Evolutionary conservation across 2,888 invertebrate genomes (phyloP).

Genomic region (Prenolepis imparis): DNA sequence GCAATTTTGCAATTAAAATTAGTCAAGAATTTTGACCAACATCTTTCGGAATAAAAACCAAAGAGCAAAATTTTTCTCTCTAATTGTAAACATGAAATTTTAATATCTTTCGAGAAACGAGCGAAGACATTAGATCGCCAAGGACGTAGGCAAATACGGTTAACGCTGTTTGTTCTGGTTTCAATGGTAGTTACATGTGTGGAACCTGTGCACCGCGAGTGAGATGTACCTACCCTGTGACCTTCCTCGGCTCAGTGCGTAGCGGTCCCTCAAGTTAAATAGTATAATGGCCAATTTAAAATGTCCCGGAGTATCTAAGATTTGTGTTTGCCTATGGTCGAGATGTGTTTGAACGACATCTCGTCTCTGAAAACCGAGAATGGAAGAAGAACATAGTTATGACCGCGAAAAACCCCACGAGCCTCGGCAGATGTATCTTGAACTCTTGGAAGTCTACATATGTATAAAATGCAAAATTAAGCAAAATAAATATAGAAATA

Average conservation of each 20-base stretch:
- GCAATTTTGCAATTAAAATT: neutral
- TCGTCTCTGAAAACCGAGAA: conserved; percentile 72
- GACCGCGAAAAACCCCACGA: conserved; percentile 74
- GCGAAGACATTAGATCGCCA: conserved; percentile 81
- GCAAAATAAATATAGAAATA: neutral
- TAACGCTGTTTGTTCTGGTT: conserved; percentile 84
- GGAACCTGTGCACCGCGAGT: conserved; percentile 69
- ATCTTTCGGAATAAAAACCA: neutral
- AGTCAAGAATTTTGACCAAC: neutral
- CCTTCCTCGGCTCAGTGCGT: conserved; percentile 75
- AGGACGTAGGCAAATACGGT: conserved; percentile 85
- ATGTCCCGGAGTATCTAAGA: conserved; percentile 85
- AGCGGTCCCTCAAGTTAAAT: conserved; percentile 85
- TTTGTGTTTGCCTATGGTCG: conserved; percentile 82
- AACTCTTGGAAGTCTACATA: conserved; percentile 43
- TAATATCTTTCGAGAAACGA: conserved; percentile 56
- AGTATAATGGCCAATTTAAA: conserved; percentile 87
- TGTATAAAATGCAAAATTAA: neutral
- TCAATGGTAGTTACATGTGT: conserved; percentile 81
- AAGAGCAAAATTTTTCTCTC: neutral
- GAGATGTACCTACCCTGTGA: conserved; percentile 71
- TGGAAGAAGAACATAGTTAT: conserved; percentile 70
- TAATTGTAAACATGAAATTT: conserved; percentile 52
- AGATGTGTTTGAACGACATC: conserved; percentile 79
- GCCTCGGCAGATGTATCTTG: conserved; percentile 65